Conservation (phyloP, 2,797 vertebrate genomes). For the Anisognathus igniventris region DNA sequence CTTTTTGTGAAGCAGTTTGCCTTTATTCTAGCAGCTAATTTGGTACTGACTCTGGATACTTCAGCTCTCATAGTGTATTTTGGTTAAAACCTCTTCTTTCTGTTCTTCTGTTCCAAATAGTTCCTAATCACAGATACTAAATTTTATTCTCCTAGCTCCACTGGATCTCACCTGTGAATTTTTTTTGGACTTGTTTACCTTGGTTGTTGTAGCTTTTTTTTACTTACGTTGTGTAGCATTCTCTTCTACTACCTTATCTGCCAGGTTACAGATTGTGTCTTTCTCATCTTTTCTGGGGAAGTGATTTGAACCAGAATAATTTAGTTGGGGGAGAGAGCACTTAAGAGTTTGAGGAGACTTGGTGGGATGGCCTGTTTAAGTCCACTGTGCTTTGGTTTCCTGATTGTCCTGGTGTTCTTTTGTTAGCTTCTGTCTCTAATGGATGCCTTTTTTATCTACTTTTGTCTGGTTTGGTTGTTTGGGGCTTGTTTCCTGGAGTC, state of each 20-base stretch:
- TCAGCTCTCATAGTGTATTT: background rate
- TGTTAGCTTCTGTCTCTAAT: background rate
- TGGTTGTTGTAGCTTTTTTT: background rate
- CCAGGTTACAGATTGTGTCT: background rate
- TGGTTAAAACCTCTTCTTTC: background rate
- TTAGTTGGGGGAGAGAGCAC: background rate
- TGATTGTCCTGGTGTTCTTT: background rate
- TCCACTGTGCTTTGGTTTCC: background rate
- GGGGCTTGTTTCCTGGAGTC: background rate
- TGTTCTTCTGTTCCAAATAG: background rate
- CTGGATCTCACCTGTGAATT: background rate
- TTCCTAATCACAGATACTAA: background rate
- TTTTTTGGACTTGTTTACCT: background rate
- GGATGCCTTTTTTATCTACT: background rate
- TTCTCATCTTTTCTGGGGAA: background rate
- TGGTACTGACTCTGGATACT: background rate
- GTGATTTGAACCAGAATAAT: background rate
- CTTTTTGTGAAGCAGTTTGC: background rate
- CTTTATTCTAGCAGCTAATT: background rate
- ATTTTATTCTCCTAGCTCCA: background rate
- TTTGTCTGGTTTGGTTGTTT: background rate
- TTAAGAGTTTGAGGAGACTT: background rate
- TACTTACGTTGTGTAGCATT: background rate
- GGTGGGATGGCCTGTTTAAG: background rate
- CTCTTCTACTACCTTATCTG: background rate